phyloP scores from a whole-genome alignment of 2,888 invertebrate species.

The Plebejus anna region DNA sequence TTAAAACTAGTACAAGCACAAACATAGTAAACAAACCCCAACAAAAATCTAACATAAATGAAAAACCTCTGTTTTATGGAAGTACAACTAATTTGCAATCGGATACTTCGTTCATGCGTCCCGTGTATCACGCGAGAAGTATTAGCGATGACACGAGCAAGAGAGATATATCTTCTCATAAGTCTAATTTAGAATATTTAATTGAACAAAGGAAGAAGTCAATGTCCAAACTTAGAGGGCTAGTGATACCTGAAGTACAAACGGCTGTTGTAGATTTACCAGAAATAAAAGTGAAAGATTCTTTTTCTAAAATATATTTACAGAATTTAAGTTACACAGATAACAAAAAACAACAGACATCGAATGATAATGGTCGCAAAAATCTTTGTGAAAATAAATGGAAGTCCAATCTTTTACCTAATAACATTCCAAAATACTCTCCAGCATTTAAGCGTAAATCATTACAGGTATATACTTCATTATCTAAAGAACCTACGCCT shows the following conservation, averaged over 20 bases:
- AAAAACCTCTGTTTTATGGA: slow-evolving; percentile 69
- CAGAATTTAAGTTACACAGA: slow-evolving; percentile 57
- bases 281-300: slow-evolving; percentile 88
- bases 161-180: slow-evolving; percentile 69
- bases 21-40: slow-evolving; percentile 44
- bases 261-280: slow-evolving; percentile 86
- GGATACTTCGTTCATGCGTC: slow-evolving; percentile 54
- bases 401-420: slow-evolving; percentile 65
- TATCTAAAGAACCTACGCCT: slow-evolving; percentile 74
- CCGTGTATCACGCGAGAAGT: slow-evolving; percentile 65
- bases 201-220: slow-evolving; percentile 90
- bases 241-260: slow-evolving; percentile 91
- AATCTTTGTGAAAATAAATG: slow-evolving; percentile 64
- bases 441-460: slow-evolving; percentile 90
- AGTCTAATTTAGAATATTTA: slow-evolving; percentile 85
- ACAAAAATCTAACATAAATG: slow-evolving; percentile 47
- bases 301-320: slow-evolving; percentile 69
- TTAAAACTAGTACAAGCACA: slow-evolving; percentile 55
- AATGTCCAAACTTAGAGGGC: slow-evolving; percentile 91
- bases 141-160: slow-evolving; percentile 66
- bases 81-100: slow-evolving; percentile 66
- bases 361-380: slow-evolving; percentile 52
- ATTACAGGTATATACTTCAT: slow-evolving; percentile 81
- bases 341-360: slow-evolving; percentile 53
- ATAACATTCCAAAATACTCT: slow-evolving; percentile 87